Evolutionary conservation across 2,113 vertebrate genomes (phyloP).

Genomic region (Archocentrus centrarchus): DNA sequence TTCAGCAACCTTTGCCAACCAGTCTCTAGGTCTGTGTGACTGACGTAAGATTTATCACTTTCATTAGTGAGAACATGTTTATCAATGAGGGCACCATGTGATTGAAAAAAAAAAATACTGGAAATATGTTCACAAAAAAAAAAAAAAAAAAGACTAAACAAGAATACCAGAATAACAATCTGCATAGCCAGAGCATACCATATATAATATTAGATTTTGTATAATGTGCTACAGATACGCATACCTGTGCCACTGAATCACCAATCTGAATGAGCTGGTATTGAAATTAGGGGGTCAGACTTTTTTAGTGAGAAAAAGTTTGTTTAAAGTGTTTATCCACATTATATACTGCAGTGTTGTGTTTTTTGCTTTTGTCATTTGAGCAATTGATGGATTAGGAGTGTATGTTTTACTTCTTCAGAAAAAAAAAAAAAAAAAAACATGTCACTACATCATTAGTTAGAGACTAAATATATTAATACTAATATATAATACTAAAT

Average conservation of each 20-base stretch:
- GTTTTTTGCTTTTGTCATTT: neutral
- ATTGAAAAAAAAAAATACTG: neutral
- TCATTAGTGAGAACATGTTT: neutral
- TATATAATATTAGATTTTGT: too few relatives aligned
- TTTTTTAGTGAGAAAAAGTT: neutral
- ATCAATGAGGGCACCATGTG: neutral
- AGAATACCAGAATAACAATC: too few relatives aligned
- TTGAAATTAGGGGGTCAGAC: neutral
- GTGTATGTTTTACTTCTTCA: neutral
- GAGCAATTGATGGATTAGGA: neutral
- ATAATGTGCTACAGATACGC: neutral
- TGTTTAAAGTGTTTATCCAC: neutral
- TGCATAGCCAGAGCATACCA: too few relatives aligned
- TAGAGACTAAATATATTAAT: too few relatives aligned
- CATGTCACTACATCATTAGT: neutral
- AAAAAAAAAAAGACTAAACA: too few relatives aligned
- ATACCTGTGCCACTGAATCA: neutral
- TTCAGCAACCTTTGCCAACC: neutral
- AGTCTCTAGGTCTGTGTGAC: neutral
- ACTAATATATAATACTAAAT: too few relatives aligned
- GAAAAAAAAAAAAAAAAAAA: constrained; percentile 19
- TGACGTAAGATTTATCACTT: neutral
- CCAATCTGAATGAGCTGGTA: neutral
- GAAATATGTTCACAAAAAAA: too few relatives aligned
- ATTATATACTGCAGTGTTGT: neutral